A percentile compares a stretch with the other conserved stretches of the same genome.
Conservation (phyloP, 2,113 vertebrate species). For the Syrrhaptes paradoxus region DNA sequence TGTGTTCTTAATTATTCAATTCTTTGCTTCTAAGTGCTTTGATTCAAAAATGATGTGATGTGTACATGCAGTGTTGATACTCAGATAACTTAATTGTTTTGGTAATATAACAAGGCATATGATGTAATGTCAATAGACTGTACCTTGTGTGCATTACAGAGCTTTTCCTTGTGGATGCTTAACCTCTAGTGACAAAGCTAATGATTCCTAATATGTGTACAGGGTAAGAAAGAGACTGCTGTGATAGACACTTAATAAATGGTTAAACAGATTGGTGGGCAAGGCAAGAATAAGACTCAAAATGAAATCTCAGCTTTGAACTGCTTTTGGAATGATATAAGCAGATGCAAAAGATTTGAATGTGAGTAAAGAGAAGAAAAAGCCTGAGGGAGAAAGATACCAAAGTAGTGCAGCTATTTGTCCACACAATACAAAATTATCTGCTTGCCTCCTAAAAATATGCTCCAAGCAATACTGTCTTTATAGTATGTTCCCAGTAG, state of each 20-base stretch:
- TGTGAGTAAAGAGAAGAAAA: neutral
- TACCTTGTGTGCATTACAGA: slow-evolving; percentile 46
- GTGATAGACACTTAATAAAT: slow-evolving; percentile 48
- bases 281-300: neutral
- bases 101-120: slow-evolving; percentile 63
- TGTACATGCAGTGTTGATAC: slow-evolving; percentile 20
- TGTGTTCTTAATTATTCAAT: slow-evolving; percentile 60
- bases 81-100: slow-evolving; percentile 61
- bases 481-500: neutral
- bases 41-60: slow-evolving; percentile 50
- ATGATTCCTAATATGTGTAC: slow-evolving; percentile 26
- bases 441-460: neutral
- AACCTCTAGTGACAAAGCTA: slow-evolving; percentile 31
- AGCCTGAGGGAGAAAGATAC: neutral
- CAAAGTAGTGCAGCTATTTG: neutral
- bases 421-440: neutral
- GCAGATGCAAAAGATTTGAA: neutral
- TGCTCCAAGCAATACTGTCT: neutral
- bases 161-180: slow-evolving; percentile 19
- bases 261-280: slow-evolving; percentile 35
- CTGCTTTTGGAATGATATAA: neutral
- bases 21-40: slow-evolving; percentile 53
- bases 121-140: slow-evolving; percentile 49
- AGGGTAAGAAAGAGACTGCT: slow-evolving; percentile 11
- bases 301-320: neutral